These are phyloP conservation scores for Harmothoe impar DNA, from an alignment of 2,888 invertebrate genomes.

Conservation along the genomic window DNA sequence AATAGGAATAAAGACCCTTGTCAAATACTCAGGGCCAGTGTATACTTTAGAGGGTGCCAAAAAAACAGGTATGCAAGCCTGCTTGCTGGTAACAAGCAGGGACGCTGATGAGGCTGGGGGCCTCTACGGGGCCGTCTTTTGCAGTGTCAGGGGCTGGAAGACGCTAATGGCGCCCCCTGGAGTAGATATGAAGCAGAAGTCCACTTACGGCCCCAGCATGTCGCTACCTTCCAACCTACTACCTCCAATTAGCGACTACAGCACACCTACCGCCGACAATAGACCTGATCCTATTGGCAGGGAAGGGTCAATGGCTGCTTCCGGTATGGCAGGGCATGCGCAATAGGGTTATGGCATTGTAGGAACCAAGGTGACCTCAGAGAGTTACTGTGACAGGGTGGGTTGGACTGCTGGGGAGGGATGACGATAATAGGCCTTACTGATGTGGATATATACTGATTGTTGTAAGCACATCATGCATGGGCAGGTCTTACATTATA, in stretches of 20 bases:
- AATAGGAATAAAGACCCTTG: too few species aligned
- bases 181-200: not conserved
- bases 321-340: conserved; percentile 13
- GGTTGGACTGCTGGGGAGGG: too few species aligned
- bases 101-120: not conserved
- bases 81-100: not conserved
- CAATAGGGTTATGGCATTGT: not conserved
- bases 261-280: not conserved
- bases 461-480: too few species aligned
- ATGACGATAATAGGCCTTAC: too few species aligned
- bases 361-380: not conserved
- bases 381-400: not conserved
- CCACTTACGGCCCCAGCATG: not conserved
- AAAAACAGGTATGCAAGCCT: too few species aligned
- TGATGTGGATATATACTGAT: too few species aligned
- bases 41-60: too few species aligned
- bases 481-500: too few species aligned
- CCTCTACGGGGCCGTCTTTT: not conserved
- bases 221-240: not conserved
- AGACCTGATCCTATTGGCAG: not conserved
- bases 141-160: conserved; percentile 6
- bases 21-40: too few species aligned
- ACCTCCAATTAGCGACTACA: not conserved
- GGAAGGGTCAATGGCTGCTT: not conserved
- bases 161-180: not conserved